Conservation (phyloP, 1,140 invertebrate species). For the Zaprionus capensis region DNA sequence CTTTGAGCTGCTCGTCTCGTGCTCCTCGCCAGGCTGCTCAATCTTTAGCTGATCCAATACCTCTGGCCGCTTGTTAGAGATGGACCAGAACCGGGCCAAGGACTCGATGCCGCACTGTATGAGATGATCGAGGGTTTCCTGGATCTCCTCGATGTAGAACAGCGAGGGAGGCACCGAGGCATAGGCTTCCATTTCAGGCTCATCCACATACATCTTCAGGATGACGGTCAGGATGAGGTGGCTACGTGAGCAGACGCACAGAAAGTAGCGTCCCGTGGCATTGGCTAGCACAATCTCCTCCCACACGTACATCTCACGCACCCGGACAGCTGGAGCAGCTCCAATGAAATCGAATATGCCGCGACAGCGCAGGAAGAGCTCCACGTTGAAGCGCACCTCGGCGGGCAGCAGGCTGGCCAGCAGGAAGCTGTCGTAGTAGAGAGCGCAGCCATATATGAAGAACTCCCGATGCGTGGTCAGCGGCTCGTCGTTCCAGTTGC, state of each 20-base stretch:
- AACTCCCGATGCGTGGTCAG: slow-evolving; percentile 91
- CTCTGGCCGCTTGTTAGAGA: slow-evolving; percentile 86
- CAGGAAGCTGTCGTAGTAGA: slow-evolving; percentile 90
- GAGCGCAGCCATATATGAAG: slow-evolving; percentile 89
- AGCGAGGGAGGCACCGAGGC: slow-evolving; percentile 81
- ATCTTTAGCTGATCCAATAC: slow-evolving; percentile 56
- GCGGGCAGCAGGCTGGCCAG: slow-evolving; percentile 89
- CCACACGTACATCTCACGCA: slow-evolving; percentile 91
- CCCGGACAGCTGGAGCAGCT: slow-evolving; percentile 86
- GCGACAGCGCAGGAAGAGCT: slow-evolving; percentile 88
- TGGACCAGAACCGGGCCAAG: slow-evolving; percentile 87
- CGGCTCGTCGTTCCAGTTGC: slow-evolving; percentile 92
- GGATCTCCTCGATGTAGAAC: slow-evolving; percentile 87
- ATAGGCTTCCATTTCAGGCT: slow-evolving; percentile 71
- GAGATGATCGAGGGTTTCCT: slow-evolving; percentile 88
- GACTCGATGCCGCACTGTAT: slow-evolving; percentile 87
- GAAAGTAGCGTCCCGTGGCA: slow-evolving; percentile 86
- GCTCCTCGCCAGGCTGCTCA: slow-evolving; percentile 41
- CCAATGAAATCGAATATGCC: slow-evolving; percentile 88
- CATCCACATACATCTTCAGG: slow-evolving; percentile 88
- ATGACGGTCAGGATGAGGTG: slow-evolving; percentile 89
- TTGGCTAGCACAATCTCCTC: slow-evolving; percentile 88
- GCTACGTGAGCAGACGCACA: slow-evolving; percentile 90
- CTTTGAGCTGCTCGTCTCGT: slow-evolving; percentile 48
- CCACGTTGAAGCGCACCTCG: slow-evolving; percentile 89